Percentiles rank a stretch among this genome's conserved stretches.
phyloP scores from a whole-genome alignment of 2,113 vertebrate genomes.

The Stegostoma tigrinum region DNA sequence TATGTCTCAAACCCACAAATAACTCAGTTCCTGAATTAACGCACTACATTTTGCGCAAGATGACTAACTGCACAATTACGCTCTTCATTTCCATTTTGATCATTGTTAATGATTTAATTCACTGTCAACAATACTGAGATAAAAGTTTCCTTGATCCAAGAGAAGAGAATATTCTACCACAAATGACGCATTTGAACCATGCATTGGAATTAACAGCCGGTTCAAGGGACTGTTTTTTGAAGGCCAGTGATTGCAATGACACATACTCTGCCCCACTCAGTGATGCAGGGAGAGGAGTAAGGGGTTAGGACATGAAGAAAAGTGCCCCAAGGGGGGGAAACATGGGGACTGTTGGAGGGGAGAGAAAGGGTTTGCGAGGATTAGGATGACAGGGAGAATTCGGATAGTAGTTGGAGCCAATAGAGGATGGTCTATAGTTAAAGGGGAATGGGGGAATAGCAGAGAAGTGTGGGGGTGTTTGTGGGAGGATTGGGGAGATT shows the following conservation, averaged over 20 bases:
- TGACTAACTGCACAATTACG: not conserved
- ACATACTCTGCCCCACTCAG: not conserved
- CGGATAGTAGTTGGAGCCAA: not conserved
- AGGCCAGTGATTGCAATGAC: no score
- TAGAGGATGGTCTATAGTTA: not conserved
- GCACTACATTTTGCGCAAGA: not conserved
- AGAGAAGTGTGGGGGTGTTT: not conserved
- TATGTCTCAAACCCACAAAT: not conserved
- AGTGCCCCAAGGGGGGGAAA: no score
- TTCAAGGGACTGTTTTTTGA: not conserved
- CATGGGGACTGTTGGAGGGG: not conserved
- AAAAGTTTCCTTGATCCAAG: not conserved
- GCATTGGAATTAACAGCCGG: not conserved
- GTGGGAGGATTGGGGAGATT: not conserved
- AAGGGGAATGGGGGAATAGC: not conserved
- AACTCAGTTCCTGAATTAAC: not conserved
- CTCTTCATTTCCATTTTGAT: not conserved
- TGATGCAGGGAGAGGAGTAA: not conserved
- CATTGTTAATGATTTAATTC: not conserved
- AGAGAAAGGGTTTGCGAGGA: not conserved
- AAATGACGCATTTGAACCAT: not conserved
- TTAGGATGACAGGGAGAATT: not conserved
- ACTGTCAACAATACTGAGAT: not conserved
- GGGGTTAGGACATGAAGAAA: no score
- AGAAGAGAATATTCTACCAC: not conserved